These are phyloP conservation scores for Spea multiplicata DNA, from an alignment of 2,113 vertebrate species.

Conservation along the genomic window DNA sequence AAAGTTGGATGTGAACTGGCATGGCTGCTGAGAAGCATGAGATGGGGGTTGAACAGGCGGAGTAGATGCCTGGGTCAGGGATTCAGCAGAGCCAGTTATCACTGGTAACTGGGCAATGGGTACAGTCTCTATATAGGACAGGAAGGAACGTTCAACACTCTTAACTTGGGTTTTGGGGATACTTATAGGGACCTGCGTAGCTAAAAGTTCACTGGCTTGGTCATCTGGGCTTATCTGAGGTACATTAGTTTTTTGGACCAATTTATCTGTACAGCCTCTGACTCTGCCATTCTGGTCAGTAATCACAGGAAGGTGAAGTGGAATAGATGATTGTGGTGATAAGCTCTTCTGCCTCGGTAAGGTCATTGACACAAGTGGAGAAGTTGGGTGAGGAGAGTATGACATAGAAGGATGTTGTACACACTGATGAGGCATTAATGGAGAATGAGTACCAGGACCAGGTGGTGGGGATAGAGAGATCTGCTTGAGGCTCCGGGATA, in stretches of 20 bases:
- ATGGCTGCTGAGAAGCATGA: constrained; percentile 69
- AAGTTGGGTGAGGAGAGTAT: constrained; percentile 64
- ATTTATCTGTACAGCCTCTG: constrained; percentile 64
- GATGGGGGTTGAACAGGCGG: constrained; percentile 59
- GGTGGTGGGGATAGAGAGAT: constrained; percentile 74
- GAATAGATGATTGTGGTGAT: constrained; percentile 62
- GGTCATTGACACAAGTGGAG: constrained; percentile 61
- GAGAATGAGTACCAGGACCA: constrained; percentile 69
- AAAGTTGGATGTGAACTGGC: constrained; percentile 66
- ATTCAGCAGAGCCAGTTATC: constrained; percentile 43
- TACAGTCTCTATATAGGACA: constrained; percentile 66
- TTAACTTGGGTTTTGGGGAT: constrained; percentile 56
- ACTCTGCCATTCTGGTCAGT: constrained; percentile 61
- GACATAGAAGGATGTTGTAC: constrained; percentile 66
- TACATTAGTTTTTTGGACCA: constrained; percentile 52
- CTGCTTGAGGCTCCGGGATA: constrained; percentile 66
- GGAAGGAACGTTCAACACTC: constrained; percentile 51
- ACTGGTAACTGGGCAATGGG: constrained; percentile 58
- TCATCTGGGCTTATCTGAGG: constrained; percentile 63
- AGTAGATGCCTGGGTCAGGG: constrained; percentile 58
- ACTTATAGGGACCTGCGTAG: constrained; percentile 55
- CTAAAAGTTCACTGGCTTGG: constrained; percentile 54
- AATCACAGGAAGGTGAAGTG: constrained; percentile 69
- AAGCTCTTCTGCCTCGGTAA: constrained; percentile 65
- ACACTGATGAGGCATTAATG: constrained; percentile 49